Conservation (phyloP, 2,888 invertebrate species). For the Sinopyrophorus schimmeli region DNA sequence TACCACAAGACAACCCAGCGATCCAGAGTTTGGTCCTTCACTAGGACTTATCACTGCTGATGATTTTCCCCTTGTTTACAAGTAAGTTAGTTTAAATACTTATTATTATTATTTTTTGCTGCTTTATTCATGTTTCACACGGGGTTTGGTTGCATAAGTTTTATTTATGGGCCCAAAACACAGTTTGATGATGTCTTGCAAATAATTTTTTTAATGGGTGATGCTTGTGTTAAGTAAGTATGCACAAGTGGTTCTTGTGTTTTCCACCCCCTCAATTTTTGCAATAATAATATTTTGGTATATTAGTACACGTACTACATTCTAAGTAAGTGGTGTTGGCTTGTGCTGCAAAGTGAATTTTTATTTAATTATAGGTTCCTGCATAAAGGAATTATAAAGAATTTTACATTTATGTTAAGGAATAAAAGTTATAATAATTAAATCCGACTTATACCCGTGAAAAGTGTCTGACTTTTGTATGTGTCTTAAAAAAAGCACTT, state of each 20-base stretch:
- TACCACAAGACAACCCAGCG: slow-evolving; percentile 68
- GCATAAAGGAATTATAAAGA: slow-evolving; percentile 32
- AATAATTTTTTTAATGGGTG: not conserved
- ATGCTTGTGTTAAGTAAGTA: slow-evolving; percentile 7
- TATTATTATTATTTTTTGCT: not conserved
- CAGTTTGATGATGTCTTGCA: not conserved
- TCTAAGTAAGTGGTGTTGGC: slow-evolving; percentile 10
- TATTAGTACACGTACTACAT: no score
- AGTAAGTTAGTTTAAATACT: slow-evolving; percentile 63
- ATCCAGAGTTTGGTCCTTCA: slow-evolving; percentile 71
- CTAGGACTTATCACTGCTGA: slow-evolving; percentile 82
- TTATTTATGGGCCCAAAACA: slow-evolving; percentile 1
- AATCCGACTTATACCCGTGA: slow-evolving; percentile 21
- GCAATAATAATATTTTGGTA: slow-evolving; percentile 9
- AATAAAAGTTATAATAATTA: slow-evolving; percentile 27
- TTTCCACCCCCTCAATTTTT: not conserved
- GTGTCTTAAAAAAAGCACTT: slow-evolving; percentile 38
- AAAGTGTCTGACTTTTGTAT: slow-evolving; percentile 31
- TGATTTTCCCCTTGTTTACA: slow-evolving; percentile 81
- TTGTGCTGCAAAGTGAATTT: slow-evolving; percentile 31
- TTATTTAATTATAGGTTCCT: slow-evolving; percentile 35
- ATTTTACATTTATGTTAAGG: slow-evolving; percentile 30
- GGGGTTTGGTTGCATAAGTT: not conserved
- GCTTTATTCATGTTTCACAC: not conserved
- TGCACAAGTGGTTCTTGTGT: not conserved